Evolutionary conservation across 2,888 invertebrate species (phyloP), one percentile per base, ranked within the genome.

Genomic region (Meloe dianella): DNA sequence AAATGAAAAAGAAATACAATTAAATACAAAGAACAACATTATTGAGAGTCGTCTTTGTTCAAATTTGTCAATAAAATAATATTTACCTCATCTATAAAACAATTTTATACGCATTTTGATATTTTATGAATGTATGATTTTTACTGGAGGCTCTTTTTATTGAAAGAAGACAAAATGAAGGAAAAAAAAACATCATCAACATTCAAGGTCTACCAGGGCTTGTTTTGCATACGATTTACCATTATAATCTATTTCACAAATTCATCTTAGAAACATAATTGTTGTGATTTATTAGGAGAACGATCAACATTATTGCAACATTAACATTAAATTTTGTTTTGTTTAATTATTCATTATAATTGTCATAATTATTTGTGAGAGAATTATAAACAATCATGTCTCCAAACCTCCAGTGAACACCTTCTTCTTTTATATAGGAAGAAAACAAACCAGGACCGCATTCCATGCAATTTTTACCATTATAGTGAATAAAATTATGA

Each of bases 401-500:
- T 41, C 61, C 61, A 62, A 65, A 65, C 65, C 65, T 62, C 30
- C 60, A 57, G 14, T 17, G 41, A 17, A 41, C 41, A 41, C 41
- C 41, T 41, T 41, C 35, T 10, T 35, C 41, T 41, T 47, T 47
- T n/a, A 57, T 30, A 58, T 32, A 22, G 20, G 58, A 35, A 22
- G 58, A 58, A 58, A 58, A 63, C 66, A 71, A 66, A 70, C 62
- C 69, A 63, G 62, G 67, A 69, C 69, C 66, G 68, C 70, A 73
- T 74, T 71, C 72, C 68, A 65, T 61, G 47, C 64, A 65, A 67
- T 67, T 69, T 71, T 73, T 66, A 47, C 64, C 56, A 67, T 63
- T 69, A 65, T 64, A n/a, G n/a, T 67, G 67, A 72, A 64, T 70
- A 65, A n/a, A 74, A 69, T 67, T 68, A 73, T 72, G 68, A 62